Conservation (phyloP, 2,888 invertebrate genomes). For the Morpho achilles region DNA sequence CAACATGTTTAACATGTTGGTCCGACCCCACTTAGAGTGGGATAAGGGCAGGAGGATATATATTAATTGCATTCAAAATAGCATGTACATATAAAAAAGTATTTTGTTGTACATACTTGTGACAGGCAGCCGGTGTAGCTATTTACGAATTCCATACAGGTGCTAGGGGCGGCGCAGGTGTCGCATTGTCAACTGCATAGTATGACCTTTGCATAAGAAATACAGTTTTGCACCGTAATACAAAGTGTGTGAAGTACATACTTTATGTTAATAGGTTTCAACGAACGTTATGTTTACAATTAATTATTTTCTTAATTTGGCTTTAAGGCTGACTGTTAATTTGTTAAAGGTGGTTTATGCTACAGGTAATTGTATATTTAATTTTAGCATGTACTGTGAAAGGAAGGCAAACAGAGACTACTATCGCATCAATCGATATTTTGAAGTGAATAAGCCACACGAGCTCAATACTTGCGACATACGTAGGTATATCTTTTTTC, state of each 20-base stretch:
- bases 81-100: not conserved
- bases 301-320: not conserved
- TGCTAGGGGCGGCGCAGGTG: constrained; percentile 61
- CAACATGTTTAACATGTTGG: too few relatives aligned
- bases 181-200: constrained; percentile 60
- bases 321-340: too few relatives aligned
- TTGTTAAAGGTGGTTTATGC: too few relatives aligned
- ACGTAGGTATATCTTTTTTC: too few relatives aligned
- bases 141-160: constrained; percentile 71
- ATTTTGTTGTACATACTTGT: constrained; percentile 29
- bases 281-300: constrained; percentile 8
- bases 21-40: too few relatives aligned
- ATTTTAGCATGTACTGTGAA: too few relatives aligned
- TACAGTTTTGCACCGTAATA: constrained; percentile 36
- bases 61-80: not conserved
- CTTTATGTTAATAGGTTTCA: constrained; percentile 12
- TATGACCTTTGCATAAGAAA: constrained; percentile 69
- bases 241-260: constrained; percentile 14
- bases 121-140: constrained; percentile 44
- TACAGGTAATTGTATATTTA: too few relatives aligned
- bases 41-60: too few relatives aligned
- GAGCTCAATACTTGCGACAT: too few relatives aligned
- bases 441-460: too few relatives aligned
- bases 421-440: too few relatives aligned
- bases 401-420: too few relatives aligned